phyloP scores from a whole-genome alignment of 1,140 invertebrate genomes.

The Olivierus martensii region DNA sequence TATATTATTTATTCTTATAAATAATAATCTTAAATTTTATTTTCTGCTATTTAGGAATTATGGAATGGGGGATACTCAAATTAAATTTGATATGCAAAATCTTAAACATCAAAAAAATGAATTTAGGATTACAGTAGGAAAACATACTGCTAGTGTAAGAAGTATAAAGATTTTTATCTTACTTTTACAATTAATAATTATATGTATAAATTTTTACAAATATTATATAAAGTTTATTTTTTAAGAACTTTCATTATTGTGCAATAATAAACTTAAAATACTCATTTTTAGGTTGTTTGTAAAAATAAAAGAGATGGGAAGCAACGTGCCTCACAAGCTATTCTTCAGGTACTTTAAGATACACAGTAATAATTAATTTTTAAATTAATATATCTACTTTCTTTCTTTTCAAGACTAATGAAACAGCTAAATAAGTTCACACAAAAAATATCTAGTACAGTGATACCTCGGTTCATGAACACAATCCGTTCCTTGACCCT shows the following conservation, averaged over 20 bases:
- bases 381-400: no score
- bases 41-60: conserved; percentile 49
- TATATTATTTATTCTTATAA: no score
- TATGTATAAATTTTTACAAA: not conserved
- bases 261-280: no score
- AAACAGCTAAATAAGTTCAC: no score
- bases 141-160: conserved; percentile 49
- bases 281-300: conserved; percentile 39
- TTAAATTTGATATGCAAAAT: conserved; percentile 74
- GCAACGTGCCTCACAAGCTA: conserved; percentile 87
- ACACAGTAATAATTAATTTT: no score
- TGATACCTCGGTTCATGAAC: no score
- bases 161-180: no score
- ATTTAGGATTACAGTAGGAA: conserved; percentile 86
- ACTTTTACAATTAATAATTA: not conserved
- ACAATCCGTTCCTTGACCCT: no score
- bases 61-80: conserved; percentile 73
- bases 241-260: no score
- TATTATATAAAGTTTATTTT: no score
- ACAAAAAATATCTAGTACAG: no score
- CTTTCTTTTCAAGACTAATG: no score
- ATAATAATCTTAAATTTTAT: not conserved
- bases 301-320: conserved; percentile 97
- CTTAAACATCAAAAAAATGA: conserved; percentile 85
- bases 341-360: conserved; percentile 70